Percentiles rank a stretch among this genome's conserved stretches.
Conservation (phyloP, 2,888 invertebrate genomes). For the Eilema sororculum region DNA sequence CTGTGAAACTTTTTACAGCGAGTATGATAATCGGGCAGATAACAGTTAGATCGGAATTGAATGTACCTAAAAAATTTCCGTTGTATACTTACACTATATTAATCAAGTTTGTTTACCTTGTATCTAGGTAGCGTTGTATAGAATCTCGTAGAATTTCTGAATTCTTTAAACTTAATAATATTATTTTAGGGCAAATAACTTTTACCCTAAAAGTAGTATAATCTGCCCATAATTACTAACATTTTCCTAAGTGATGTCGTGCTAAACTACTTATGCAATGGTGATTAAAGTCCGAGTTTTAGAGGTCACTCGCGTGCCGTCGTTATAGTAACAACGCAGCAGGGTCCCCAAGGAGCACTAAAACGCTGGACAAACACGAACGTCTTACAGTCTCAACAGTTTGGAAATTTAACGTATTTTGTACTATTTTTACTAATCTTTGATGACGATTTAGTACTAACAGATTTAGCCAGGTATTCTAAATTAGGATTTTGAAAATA, state of each 20-base stretch:
- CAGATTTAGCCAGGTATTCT: neutral
- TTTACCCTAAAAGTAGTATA: neutral
- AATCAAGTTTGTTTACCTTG: no score
- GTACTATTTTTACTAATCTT: neutral
- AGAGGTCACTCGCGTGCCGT: constrained; percentile 62
- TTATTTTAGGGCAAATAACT: no score
- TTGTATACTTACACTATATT: no score
- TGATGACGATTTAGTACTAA: neutral
- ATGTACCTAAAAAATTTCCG: no score
- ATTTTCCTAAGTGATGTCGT: constrained; percentile 47
- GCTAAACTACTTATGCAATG: constrained; percentile 58
- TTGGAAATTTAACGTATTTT: constrained; percentile 40
- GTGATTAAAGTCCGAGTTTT: constrained; percentile 56
- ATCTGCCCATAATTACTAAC: constrained; percentile 39
- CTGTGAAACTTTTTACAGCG: no score
- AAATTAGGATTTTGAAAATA: no score
- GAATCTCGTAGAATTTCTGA: no score
- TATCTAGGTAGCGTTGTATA: no score
- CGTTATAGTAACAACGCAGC: constrained; percentile 55
- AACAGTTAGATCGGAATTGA: no score
- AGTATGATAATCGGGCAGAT: no score
- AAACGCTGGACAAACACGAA: constrained; percentile 56
- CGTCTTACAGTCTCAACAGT: constrained; percentile 40
- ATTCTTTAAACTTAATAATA: no score
- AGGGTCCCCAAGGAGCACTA: constrained; percentile 56